Conservation (phyloP, 1,140 invertebrate species). For the Penaeus indicus region DNA sequence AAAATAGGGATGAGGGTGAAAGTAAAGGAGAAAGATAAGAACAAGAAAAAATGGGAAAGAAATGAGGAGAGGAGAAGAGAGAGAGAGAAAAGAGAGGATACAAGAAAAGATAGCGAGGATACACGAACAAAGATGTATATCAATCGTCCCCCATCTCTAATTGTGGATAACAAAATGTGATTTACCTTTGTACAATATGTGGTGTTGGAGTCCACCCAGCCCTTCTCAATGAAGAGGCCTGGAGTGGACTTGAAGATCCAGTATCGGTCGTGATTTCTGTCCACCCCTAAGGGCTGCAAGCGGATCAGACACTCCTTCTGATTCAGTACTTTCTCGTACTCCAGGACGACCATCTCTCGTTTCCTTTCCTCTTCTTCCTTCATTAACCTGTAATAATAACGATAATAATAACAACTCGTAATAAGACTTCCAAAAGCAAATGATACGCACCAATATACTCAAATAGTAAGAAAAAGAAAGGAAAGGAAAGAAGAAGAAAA, state of each 20-base stretch:
- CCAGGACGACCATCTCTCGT: conserved; percentile 63
- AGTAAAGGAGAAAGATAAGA: too few relatives aligned
- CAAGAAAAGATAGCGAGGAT: neutral
- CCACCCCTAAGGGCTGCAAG: conserved; percentile 70
- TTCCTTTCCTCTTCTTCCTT: conserved; percentile 45
- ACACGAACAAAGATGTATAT: neutral
- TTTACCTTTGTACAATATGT: conserved; percentile 52
- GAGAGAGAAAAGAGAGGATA: neutral
- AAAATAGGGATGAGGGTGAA: too few relatives aligned
- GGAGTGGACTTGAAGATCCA: conserved; percentile 72
- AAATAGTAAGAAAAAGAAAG: too few relatives aligned
- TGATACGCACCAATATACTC: too few relatives aligned
- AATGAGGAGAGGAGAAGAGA: too few relatives aligned
- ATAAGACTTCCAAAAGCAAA: too few relatives aligned
- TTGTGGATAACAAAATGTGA: neutral
- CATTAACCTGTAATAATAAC: neutral
- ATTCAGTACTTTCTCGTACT: conserved; percentile 68
- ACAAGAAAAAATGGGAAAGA: too few relatives aligned
- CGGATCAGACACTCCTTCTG: conserved; percentile 67
- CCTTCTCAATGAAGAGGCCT: conserved; percentile 72
- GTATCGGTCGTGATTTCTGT: conserved; percentile 71
- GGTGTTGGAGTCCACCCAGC: conserved; percentile 65
- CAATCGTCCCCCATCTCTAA: too few relatives aligned
- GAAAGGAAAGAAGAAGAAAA: too few relatives aligned
- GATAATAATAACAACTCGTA: too few relatives aligned